Evolutionary conservation across 2,113 vertebrate genomes (phyloP), one percentile per base, ranked within the genome.

Genomic region (Dipodomys spectabilis): DNA sequence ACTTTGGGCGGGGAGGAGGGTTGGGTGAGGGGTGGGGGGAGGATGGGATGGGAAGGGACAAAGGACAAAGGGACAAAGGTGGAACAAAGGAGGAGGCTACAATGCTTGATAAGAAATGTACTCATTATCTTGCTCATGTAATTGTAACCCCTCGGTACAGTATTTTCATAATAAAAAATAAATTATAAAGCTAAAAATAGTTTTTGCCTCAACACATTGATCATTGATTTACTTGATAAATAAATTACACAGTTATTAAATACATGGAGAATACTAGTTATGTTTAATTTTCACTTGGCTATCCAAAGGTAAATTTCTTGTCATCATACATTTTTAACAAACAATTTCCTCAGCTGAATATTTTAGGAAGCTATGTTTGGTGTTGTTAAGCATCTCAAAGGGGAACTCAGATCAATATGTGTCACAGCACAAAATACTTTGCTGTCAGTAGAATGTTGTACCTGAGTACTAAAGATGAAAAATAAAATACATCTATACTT

Each of bases 361-460:
- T 97, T 97, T 96, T 88, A 96, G 82, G 80, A 97, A 97, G 93
- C 30, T 96, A 60, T 27, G 95, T 62, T 97, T 95, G 96, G 96
- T 94, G 90, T 98, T 97, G 86, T 97, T 96, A 97, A 86, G 69
- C 60, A 80, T 97, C 97, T 97, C 95, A 85, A 88, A 97, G 93
- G 91, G 98, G 98, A 98, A 96, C 62, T 97, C 95, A 94, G 97
- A 98, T 98, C 98, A 98, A 98, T 98, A 96, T 96, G 96, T 94
- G 91, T 97, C 97, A 97, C 97, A 98, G 95, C 92, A 98, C 96
- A 97, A 97, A 74, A 96, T 82, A 80, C 73, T 97, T 97, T 92
- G 71, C 95, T 97, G 95, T 96, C 96, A 96, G 94, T 93, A 82
- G 87, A 94, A 93, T 96, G 90, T 86, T 94, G n/a, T 96, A 97